phyloP scores from a whole-genome alignment of 2,113 vertebrate species.

The Oceanodroma tethys region DNA sequence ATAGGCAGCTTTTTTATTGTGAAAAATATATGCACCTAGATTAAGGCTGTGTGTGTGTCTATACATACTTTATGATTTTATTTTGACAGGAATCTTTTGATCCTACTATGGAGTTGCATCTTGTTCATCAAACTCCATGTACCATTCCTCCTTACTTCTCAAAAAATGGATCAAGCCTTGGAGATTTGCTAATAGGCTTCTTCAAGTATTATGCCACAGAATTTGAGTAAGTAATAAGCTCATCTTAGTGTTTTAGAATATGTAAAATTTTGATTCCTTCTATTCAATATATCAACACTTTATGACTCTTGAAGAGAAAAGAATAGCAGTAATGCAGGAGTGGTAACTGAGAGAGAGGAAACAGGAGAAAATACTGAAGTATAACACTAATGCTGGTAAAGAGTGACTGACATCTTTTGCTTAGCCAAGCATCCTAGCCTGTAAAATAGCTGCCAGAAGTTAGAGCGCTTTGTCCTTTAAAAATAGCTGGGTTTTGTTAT shows the following conservation, averaged over 20 bases:
- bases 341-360: not conserved
- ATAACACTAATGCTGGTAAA: not conserved
- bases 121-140: slow-evolving; percentile 82
- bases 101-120: slow-evolving; percentile 83
- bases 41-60: not conserved
- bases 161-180: slow-evolving; percentile 86
- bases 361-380: not conserved
- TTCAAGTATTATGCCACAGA: slow-evolving; percentile 89
- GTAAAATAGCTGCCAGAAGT: not conserved
- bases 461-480: not conserved
- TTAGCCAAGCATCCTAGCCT: not conserved
- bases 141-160: slow-evolving; percentile 84
- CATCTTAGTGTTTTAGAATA: not conserved
- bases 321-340: not conserved
- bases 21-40: not conserved
- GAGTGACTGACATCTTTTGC: not conserved
- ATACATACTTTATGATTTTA: slow-evolving; percentile 14
- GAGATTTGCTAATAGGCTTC: slow-evolving; percentile 90
- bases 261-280: not conserved
- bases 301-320: not conserved
- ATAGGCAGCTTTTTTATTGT: not conserved
- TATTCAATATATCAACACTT: not conserved
- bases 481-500: not conserved
- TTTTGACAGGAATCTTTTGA: slow-evolving; percentile 86
- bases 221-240: slow-evolving; percentile 86